Evolutionary conservation across 2,888 invertebrate species (phyloP), one percentile per base, ranked within the genome.

Genomic region (Polyommatus icarus): DNA sequence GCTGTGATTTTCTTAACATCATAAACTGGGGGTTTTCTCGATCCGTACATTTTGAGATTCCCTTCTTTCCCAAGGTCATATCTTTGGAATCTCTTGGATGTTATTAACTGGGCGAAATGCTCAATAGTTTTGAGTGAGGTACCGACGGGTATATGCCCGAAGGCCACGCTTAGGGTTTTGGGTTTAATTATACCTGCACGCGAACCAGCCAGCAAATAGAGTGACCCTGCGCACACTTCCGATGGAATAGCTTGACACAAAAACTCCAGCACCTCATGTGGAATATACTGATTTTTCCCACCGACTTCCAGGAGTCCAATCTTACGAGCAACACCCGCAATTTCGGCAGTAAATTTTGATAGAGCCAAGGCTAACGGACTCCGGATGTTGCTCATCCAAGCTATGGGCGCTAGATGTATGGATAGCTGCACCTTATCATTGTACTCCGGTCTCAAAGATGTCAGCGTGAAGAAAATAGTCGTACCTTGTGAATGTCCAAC

Each of bases 401-500:
- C 77, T 1, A 95, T 90, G 0, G 95, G 95, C 0, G 95, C 95
- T 61, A 95, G 83, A 32, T 92, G 91, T 78, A 92, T 88, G 80
- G 92, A 88, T 0, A 91, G 86, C 57, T 87, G 89, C 4, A 96
- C 87, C 85, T 95, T 95, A 0, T 86, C 82, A 82, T 95, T 95
- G 83, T 95, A 95, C 79, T 94, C 92, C 0, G 95, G 94, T 72
- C 84, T 84, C 46, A 87, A 86, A 0, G 94, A 89, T 1, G 89
- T 86, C 87, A 95, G 89, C 0, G 95, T 93, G 80, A 89, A 95
- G 80, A 94, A 94, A 8, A 86, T 83, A 0, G 95, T 95, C 0
- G 94, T 94, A 8, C 96, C 97, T 84, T 93, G 91, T 0, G 96
- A 97, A 84, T 96, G 96, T 0, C 96, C 97, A 10, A 96, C 87